Percentiles rank a stretch among this genome's conserved stretches.
phyloP scores from a whole-genome alignment of 2,113 vertebrate species.

The Tor tambroides region DNA sequence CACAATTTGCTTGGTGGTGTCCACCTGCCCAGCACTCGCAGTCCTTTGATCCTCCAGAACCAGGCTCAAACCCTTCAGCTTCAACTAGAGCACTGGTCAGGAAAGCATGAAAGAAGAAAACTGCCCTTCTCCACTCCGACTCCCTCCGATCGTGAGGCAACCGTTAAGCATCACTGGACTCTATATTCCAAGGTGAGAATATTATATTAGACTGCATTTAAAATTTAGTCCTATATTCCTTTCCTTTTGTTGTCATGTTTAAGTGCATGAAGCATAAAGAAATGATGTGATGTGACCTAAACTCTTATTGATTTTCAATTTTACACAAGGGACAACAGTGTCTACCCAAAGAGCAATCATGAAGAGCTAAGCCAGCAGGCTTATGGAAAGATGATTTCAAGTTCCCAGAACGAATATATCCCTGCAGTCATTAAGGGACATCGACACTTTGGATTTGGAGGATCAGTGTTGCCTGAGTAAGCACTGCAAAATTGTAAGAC shows the following conservation, averaged over 20 bases:
- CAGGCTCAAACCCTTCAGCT: not conserved
- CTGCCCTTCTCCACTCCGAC: not conserved
- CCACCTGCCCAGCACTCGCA: not conserved
- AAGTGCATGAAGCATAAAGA: not conserved
- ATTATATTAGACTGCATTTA: not conserved
- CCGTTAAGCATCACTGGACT: not conserved
- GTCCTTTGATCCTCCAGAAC: slow-evolving; percentile 30
- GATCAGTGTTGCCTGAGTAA: slow-evolving; percentile 64
- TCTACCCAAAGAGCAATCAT: not conserved
- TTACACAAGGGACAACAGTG: not conserved
- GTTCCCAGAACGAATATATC: slow-evolving; percentile 25
- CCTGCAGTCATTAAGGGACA: slow-evolving; percentile 66
- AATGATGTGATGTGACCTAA: not conserved
- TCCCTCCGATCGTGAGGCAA: not conserved
- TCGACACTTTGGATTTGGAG: slow-evolving; percentile 64
- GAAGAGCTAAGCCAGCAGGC: slow-evolving; percentile 27
- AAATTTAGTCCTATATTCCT: not conserved
- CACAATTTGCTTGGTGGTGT: slow-evolving; percentile 35
- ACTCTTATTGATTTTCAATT: slow-evolving; percentile 1
- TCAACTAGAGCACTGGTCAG: not conserved
- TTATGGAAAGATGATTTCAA: slow-evolving; percentile 54
- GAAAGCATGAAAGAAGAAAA: slow-evolving; percentile 29
- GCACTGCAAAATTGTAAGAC: not conserved
- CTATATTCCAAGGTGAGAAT: slow-evolving; percentile 26
- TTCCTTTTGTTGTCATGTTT: not conserved